Conservation (phyloP, 2,113 vertebrate species). For the Tylochromis polylepis region DNA sequence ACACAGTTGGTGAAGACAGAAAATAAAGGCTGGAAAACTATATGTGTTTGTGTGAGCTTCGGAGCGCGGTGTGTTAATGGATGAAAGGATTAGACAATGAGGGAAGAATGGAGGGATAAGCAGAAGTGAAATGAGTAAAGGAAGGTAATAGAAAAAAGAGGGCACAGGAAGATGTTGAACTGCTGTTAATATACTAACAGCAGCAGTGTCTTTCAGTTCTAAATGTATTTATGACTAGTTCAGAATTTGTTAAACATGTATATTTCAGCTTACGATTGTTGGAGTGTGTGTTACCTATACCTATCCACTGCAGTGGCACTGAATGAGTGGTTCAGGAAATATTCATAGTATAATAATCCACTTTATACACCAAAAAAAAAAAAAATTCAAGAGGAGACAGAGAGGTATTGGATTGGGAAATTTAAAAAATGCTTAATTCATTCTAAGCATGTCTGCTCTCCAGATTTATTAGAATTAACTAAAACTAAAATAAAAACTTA, state of each 20-base stretch:
- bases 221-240: not conserved
- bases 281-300: not conserved
- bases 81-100: not conserved
- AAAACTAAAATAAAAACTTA: not conserved
- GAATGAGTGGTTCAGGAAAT: not conserved
- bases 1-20: conserved; percentile 10
- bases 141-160: not conserved
- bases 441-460: not conserved
- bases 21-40: not conserved
- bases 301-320: not conserved
- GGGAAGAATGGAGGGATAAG: not conserved
- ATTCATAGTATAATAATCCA: not conserved
- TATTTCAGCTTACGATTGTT: not conserved
- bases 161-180: not conserved
- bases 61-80: not conserved
- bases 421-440: not conserved
- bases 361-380: not conserved
- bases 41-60: not conserved
- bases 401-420: not conserved
- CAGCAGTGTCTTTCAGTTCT: not conserved
- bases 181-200: not conserved
- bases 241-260: not conserved
- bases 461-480: not conserved
- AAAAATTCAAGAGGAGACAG: not conserved
- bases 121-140: not conserved